Conservation (phyloP, 2,888 invertebrate species). For the Hyalella azteca region DNA sequence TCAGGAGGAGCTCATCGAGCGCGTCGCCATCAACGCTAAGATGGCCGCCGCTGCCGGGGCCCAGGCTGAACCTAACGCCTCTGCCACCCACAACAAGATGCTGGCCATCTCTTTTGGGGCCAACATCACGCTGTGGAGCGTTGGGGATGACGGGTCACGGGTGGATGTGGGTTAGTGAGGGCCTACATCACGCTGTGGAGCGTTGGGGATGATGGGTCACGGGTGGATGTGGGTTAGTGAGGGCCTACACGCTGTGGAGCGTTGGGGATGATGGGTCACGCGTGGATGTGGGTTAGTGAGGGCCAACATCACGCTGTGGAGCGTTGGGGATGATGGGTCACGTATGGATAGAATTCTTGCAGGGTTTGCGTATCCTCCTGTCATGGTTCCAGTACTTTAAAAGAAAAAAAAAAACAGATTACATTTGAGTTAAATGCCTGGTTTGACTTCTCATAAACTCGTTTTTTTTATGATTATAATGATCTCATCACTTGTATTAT, state of each 20-base stretch:
- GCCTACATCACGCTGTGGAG: conserved; percentile 78
- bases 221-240: conserved; percentile 73
- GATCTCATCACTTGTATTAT: too few species aligned
- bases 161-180: conserved; percentile 72
- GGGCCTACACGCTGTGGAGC: conserved; percentile 72
- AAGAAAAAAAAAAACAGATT: too few species aligned
- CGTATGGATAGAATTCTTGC: conserved; percentile 68
- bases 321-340: conserved; percentile 77
- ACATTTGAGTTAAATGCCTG: too few species aligned
- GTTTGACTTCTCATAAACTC: too few species aligned
- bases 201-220: conserved; percentile 76
- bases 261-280: conserved; percentile 78
- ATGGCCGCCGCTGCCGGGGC: conserved; percentile 64
- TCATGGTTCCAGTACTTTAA: too few species aligned
- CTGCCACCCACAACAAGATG: conserved; percentile 70
- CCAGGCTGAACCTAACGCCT: conserved; percentile 63
- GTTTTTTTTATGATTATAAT: too few species aligned
- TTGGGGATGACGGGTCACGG: conserved; percentile 77
- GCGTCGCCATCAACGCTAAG: conserved; percentile 84
- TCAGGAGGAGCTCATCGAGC: conserved; percentile 85
- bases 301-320: conserved; percentile 78
- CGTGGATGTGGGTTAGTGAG: conserved; percentile 73
- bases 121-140: conserved; percentile 79
- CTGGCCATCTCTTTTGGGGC: conserved; percentile 81
- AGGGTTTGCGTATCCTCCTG: too few species aligned